A percentile compares a stretch with the other conserved stretches of the same genome.
Evolutionary conservation across 2,888 invertebrate species (phyloP).

Genomic region (Eucriotettix oculatus): DNA sequence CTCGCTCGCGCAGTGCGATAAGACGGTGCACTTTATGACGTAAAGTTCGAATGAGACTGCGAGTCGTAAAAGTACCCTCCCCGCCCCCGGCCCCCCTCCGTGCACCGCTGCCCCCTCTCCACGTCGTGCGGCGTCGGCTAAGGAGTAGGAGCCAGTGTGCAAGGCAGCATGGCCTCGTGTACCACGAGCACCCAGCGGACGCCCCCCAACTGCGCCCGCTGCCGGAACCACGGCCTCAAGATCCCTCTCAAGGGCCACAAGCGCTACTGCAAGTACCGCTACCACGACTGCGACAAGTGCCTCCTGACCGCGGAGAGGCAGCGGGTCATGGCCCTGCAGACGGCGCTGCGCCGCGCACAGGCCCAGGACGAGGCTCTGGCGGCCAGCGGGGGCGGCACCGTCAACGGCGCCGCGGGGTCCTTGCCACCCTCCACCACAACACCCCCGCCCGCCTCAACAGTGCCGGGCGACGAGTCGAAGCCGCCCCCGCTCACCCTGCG

Average conservation of each 20-base stretch:
- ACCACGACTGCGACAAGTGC: conserved; percentile 76
- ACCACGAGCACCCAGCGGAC: conserved; percentile 36
- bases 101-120: background rate
- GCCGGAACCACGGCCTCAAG: conserved; percentile 80
- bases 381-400: background rate
- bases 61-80: background rate
- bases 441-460: background rate
- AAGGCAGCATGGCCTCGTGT: background rate
- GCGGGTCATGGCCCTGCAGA: conserved; percentile 77
- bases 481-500: background rate
- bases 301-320: conserved; percentile 73
- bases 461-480: background rate
- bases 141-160: background rate
- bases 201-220: conserved; percentile 83
- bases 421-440: background rate
- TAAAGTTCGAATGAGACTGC: background rate
- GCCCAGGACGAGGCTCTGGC: conserved; percentile 54
- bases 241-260: conserved; percentile 84
- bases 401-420: background rate
- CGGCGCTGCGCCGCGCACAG: conserved; percentile 65
- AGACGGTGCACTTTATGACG: background rate
- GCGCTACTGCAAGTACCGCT: conserved; percentile 71
- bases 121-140: background rate
- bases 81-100: background rate
- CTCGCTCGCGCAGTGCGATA: background rate